A percentile compares a stretch with the other conserved stretches of the same genome.
phyloP scores from a whole-genome alignment of 64 coral and sea anemone species.

The Trachythela sp. region DNA sequence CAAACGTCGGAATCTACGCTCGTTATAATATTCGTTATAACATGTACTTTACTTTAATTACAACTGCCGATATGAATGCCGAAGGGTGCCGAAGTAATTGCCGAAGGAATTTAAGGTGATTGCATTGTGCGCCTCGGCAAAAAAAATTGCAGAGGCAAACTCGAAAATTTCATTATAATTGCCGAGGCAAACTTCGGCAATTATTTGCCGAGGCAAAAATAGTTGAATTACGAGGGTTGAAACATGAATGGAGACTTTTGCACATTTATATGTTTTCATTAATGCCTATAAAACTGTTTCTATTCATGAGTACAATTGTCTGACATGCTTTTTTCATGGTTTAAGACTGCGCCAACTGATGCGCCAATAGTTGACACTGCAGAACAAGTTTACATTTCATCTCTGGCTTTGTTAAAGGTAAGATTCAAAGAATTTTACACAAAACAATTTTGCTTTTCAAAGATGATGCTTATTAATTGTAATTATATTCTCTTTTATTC shows the following conservation, averaged over 20 bases:
- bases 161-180: not conserved
- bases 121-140: slow-evolving; percentile 34
- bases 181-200: too few relatives aligned
- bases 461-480: not conserved
- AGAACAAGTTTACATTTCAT: slow-evolving; percentile 99
- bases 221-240: not conserved
- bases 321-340: slow-evolving; percentile 10
- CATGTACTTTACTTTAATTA: slow-evolving; percentile 36
- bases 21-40: not conserved
- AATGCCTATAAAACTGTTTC: not conserved
- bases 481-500: not conserved
- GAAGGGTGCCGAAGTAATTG: slow-evolving; percentile 41
- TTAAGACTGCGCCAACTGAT: slow-evolving; percentile 77
- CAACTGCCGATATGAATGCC: slow-evolving; percentile 32
- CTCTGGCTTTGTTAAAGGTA: slow-evolving; percentile 92
- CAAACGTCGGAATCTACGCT: too few relatives aligned
- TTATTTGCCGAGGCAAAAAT: not conserved
- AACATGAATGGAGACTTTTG: too few relatives aligned
- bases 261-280: too few relatives aligned
- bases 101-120: slow-evolving; percentile 38
- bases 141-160: not conserved
- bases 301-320: not conserved
- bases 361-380: slow-evolving; percentile 96
- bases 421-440: not conserved
- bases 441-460: not conserved